Evolutionary conservation across 2,888 invertebrate genomes (phyloP), one percentile per base, ranked within the genome.

Genomic region (Ophraella communa): DNA sequence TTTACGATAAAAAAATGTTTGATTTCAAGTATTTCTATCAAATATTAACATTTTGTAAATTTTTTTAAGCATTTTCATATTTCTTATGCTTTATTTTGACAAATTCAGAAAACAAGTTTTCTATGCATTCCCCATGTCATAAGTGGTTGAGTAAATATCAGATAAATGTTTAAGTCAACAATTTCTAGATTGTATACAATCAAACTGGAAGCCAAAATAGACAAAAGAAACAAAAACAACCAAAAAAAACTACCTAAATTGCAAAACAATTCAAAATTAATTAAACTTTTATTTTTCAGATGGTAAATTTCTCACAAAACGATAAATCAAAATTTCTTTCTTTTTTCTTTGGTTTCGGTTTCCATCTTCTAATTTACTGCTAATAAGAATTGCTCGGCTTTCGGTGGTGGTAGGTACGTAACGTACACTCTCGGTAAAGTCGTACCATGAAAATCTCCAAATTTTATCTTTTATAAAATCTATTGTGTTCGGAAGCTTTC

Each of bases 381-480:
- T 35, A 35, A 35, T 35, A n/a, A 11, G 3, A 35, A 35, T 35
- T 17, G 52, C 53, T 60, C 60, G 52, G 58, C 58, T 49, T 65
- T 58, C 62, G 39, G 54, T 33, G 56, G 33, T 56, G 18, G 35
- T 21, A n/a, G 3, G 24, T 30, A n/a, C n/a, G n/a, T n/a, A n/a
- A n/a, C n/a, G 21, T 42, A 56, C 51, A 56, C 57, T 65, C 58
- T 54, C 30, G 53, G 65, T 53, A 62, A 63, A 57, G 62, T 66
- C 35, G 54, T 65, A 69, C 76, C 76, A 76, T 78, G 77, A 77
- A 78, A 78, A 77, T 78, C 77, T 76, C 76, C 74, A 77, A 78
- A 76, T 76, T 62, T 71, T 70, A 65, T 76, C 77, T 73, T 72
- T 63, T 65, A n/a, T 77, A 70, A 54, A 47, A 71, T 69, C 69